phyloP scores from a whole-genome alignment of 2,113 vertebrate genomes.

The Melozone crissalis region DNA sequence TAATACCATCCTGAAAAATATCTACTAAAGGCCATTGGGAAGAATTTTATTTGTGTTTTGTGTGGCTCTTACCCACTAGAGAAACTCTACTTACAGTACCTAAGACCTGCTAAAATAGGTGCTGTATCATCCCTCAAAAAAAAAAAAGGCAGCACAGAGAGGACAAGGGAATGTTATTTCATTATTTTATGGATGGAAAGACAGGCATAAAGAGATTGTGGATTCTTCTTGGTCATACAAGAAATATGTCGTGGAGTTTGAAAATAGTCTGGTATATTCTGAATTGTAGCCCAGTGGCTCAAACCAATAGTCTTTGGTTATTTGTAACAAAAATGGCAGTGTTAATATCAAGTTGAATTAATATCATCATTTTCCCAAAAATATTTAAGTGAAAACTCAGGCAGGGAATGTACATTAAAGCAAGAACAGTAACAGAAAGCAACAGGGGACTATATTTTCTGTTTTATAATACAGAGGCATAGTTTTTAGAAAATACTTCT shows the following conservation, averaged over 20 bases:
- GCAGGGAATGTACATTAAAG: not conserved
- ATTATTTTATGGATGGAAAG: not conserved
- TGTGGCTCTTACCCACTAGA: not conserved
- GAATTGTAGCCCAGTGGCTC: not conserved
- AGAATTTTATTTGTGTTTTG: not conserved
- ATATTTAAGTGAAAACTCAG: not conserved
- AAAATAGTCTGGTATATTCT: not conserved
- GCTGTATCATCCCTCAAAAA: not conserved
- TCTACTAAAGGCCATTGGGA: not conserved
- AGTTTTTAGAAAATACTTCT: not conserved
- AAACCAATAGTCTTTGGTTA: not conserved
- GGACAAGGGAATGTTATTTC: not conserved
- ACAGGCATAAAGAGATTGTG: not conserved
- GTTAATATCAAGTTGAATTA: not conserved
- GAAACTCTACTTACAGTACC: not conserved
- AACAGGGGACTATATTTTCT: not conserved
- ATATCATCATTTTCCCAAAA: not conserved
- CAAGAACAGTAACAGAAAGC: not conserved
- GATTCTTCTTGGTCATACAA: not conserved
- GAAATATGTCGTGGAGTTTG: not conserved
- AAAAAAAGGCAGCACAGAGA: not conserved
- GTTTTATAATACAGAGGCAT: not conserved
- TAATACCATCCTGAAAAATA: not conserved
- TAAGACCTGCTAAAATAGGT: not conserved
- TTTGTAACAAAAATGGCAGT: not conserved